Evolutionary conservation across 2,888 invertebrate genomes (phyloP), one percentile per base, ranked within the genome.

Genomic region (Cyclophora punctaria): DNA sequence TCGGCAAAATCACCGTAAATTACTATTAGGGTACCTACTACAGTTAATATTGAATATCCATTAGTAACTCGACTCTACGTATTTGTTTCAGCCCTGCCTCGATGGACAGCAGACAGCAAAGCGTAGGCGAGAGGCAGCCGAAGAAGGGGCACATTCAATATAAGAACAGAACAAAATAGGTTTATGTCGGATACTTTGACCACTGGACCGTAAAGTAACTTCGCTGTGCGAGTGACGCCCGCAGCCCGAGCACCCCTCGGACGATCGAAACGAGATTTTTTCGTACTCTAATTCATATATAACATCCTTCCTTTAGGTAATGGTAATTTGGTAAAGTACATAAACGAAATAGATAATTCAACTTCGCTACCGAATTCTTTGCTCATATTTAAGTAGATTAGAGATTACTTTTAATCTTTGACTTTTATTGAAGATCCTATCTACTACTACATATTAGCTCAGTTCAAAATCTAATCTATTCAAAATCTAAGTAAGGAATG

Each of bases 131-230:
- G 72, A 78, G 76, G 78, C 69, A 74, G 62, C 64, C 67, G 64
- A 81, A 81, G 84, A 84, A 83, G 83, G 78, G 75, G 82, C 71
- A 84, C 80, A 85, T 87, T 83, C 85, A 87, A 88, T 87, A 87
- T 87, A 87, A 88, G 87, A 88, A 87, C 83, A 86, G 84, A 86
- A 86, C 86, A 85, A 88, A 88, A 88, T 88, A 86, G 87, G 86
- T 88, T 88, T 88, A 88, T 85, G 86, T 84, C 81, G 81, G 83
- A 86, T 83, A 87, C 88, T 88, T 88, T 88, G 88, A 88, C 87
- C 87, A 83, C 78, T 86, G 80, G 80, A 71, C 86, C 86, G 87
- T 86, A 81, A 85, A 84, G 78, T 83, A 84, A 88, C 83, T 86
- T 80, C 77, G 76, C 78, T 81, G 68, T 74, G 71, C 75, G 75